Percentiles rank a stretch among this genome's conserved stretches.
These are phyloP conservation scores for Tenualosa thibaudeaui DNA, from an alignment of 2,797 vertebrate genomes.

Conservation along the genomic window DNA sequence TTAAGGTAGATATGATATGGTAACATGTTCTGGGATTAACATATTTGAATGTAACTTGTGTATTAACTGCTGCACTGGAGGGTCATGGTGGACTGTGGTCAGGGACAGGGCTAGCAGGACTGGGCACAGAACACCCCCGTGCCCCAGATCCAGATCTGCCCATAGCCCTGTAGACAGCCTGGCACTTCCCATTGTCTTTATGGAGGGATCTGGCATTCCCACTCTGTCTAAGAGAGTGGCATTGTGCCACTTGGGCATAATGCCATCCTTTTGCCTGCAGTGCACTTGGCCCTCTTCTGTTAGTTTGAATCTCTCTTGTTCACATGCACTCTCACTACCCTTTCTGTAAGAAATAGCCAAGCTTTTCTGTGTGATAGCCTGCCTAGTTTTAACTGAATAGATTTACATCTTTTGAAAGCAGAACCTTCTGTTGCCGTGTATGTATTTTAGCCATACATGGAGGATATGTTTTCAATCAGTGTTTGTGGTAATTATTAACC, in stretches of 20 bases:
- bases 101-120: background rate
- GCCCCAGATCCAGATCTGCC: background rate
- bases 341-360: background rate
- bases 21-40: conserved; percentile 8
- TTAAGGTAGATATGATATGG: conserved; percentile 16
- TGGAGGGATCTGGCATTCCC: conserved; percentile 46
- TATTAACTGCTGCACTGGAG: background rate
- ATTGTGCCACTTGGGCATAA: conserved; percentile 36
- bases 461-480: conserved; percentile 42
- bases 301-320: background rate
- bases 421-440: conserved; percentile 40
- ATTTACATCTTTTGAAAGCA: conserved; percentile 23
- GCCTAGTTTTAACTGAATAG: background rate
- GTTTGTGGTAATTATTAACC: conserved; percentile 46
- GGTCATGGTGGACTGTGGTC: background rate
- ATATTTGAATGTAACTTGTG: background rate
- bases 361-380: background rate
- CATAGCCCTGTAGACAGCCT: conserved; percentile 40
- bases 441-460: conserved; percentile 36
- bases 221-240: conserved; percentile 36
- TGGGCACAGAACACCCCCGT: background rate
- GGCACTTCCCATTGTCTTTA: conserved; percentile 51
- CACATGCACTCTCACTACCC: background rate
- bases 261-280: conserved; percentile 38
- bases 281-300: background rate